Conservation (phyloP, 2,888 invertebrate species). For the Heliconius cydno region DNA sequence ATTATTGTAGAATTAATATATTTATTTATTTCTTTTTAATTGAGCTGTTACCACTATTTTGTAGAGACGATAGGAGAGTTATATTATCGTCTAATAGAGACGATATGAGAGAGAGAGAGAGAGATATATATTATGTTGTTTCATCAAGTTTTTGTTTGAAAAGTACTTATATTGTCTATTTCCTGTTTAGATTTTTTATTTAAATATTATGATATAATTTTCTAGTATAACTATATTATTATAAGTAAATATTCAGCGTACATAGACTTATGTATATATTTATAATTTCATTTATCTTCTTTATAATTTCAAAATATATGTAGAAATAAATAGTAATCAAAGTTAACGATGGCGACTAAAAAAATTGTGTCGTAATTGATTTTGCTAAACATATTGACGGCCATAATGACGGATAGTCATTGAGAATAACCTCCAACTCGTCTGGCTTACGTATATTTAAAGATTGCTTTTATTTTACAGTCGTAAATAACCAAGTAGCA, state of each 20-base stretch:
- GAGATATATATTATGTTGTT: too few species aligned
- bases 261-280: too few species aligned
- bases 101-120: too few species aligned
- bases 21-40: neutral
- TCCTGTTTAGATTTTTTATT: too few species aligned
- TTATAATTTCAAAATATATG: neutral
- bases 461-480: neutral
- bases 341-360: neutral
- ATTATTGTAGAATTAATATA: neutral
- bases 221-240: too few species aligned
- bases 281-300: neutral
- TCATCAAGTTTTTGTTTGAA: neutral
- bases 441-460: conserved; percentile 4
- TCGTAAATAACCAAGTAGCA: neutral
- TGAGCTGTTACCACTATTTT: neutral
- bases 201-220: too few species aligned
- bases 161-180: too few species aligned
- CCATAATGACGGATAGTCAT: neutral
- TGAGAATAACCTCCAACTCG: neutral
- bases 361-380: neutral
- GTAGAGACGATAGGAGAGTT: neutral
- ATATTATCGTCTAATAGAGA: neutral
- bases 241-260: too few species aligned
- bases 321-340: neutral
- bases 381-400: conserved; percentile 4